These are phyloP conservation scores for Drosophila nr. perissopoda DNA, from an alignment of 2,888 invertebrate genomes.

Conservation along the genomic window DNA sequence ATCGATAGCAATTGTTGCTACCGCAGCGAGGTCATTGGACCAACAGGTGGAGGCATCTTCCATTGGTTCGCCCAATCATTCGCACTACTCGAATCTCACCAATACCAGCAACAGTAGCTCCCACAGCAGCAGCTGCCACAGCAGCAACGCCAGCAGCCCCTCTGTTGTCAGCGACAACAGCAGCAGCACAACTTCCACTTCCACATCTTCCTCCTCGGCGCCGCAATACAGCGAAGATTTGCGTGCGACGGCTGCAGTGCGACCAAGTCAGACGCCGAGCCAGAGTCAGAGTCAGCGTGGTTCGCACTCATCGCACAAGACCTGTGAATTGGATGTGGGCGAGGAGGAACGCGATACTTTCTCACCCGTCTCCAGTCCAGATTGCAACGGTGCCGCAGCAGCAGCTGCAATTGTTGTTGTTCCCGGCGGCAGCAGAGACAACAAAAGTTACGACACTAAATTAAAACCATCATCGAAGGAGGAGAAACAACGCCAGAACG, in stretches of 20 bases:
- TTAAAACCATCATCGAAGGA: constrained; percentile 85
- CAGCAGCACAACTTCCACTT: constrained; percentile 22
- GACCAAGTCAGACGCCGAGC: constrained; percentile 22
- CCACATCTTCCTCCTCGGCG: constrained; percentile 72
- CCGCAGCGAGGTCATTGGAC: constrained; percentile 68
- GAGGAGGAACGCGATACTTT: constrained; percentile 84
- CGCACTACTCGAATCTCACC: constrained; percentile 79
- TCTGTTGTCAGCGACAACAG: constrained; percentile 53
- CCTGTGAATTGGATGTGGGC: constrained; percentile 83
- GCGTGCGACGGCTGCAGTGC: constrained; percentile 40
- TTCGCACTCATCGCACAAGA: constrained; percentile 77
- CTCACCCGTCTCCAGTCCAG: constrained; percentile 83
- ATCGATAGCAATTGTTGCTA: constrained; percentile 6
- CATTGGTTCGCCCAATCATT: constrained; percentile 69
- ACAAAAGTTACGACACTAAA: constrained; percentile 71
- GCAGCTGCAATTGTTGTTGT: constrained; percentile 13
- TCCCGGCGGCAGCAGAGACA: constrained; percentile 61
- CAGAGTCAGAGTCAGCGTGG: constrained; percentile 36
- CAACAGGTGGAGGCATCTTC: constrained; percentile 64
- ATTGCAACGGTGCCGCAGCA: constrained; percentile 54
- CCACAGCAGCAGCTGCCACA: constrained; percentile 45
- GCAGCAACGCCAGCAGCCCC: constrained; percentile 58
- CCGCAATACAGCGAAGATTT: constrained; percentile 81
- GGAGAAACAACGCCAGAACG: constrained; percentile 88
- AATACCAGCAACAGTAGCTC: constrained; percentile 60